Conservation (phyloP, 2,888 invertebrate genomes). For the Scaptomyza tumidula region DNA sequence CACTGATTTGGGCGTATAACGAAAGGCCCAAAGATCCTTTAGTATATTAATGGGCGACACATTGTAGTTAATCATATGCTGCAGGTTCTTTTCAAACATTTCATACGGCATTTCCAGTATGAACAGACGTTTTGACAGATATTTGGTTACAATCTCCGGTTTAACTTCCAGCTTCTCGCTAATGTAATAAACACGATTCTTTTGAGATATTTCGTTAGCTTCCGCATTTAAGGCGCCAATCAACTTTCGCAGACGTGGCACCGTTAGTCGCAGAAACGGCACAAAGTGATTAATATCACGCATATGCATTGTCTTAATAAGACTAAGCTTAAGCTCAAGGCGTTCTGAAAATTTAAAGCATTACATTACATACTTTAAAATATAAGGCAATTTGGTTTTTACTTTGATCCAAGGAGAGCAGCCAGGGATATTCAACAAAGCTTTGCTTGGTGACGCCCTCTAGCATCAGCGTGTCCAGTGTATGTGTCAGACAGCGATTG, state of each 20-base stretch:
- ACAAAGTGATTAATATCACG: constrained; percentile 85
- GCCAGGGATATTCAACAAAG: constrained; percentile 83
- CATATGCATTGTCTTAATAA: constrained; percentile 85
- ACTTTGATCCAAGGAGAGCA: constrained; percentile 78
- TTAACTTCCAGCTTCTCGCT: constrained; percentile 85
- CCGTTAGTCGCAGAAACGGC: constrained; percentile 85
- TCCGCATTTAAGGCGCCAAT: constrained; percentile 82
- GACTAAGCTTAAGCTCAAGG: constrained; percentile 82
- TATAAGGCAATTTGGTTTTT: constrained; percentile 1
- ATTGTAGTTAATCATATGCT: constrained; percentile 86
- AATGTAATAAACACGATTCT: constrained; percentile 87
- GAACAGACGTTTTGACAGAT: constrained; percentile 86
- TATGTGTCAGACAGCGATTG: constrained; percentile 46
- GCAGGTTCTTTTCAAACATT: constrained; percentile 86
- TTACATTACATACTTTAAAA: neutral
- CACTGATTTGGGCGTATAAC: constrained; percentile 86
- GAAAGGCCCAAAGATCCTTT: constrained; percentile 88
- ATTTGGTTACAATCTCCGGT: constrained; percentile 85
- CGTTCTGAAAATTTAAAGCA: constrained; percentile 58
- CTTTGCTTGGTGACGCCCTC: constrained; percentile 76
- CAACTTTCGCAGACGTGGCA: constrained; percentile 76
- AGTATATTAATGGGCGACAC: constrained; percentile 86
- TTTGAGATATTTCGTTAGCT: constrained; percentile 82
- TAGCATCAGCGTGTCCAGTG: constrained; percentile 64
- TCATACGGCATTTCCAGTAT: constrained; percentile 86